These are phyloP conservation scores for Amblyornis subalaris DNA, from an alignment of 2,113 vertebrate species.

Conservation along the genomic window DNA sequence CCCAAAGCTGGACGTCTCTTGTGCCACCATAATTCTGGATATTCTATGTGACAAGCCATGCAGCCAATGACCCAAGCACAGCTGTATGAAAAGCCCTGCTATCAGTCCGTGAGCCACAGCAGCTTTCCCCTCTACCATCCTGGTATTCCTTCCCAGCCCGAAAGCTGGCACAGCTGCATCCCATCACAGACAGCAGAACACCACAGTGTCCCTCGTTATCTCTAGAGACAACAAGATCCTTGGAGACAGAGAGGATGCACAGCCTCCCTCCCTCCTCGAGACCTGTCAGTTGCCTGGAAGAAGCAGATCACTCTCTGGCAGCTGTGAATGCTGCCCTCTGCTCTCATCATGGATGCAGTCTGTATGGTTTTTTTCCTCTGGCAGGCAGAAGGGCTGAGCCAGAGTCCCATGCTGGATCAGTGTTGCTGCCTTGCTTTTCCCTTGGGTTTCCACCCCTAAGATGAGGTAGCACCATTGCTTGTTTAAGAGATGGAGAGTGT, in stretches of 20 bases:
- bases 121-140: background rate
- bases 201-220: background rate
- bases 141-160: background rate
- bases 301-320: background rate
- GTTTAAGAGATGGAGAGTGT: background rate
- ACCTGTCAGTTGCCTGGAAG: background rate
- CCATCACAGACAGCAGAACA: background rate
- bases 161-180: background rate
- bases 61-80: background rate
- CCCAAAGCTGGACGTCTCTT: background rate
- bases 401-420: background rate
- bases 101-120: background rate
- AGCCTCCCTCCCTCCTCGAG: background rate
- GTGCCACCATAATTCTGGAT: background rate
- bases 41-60: background rate
- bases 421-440: background rate
- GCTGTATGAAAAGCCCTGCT: background rate
- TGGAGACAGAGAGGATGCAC: background rate
- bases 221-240: slow-evolving; percentile 23
- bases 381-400: background rate
- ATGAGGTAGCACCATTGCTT: background rate
- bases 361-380: background rate
- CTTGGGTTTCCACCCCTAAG: background rate
- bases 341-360: background rate
- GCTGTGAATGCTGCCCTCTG: background rate